Evolutionary conservation across 2,888 invertebrate species (phyloP), one percentile per base, ranked within the genome.

Genomic region (Thera obeliscata): DNA sequence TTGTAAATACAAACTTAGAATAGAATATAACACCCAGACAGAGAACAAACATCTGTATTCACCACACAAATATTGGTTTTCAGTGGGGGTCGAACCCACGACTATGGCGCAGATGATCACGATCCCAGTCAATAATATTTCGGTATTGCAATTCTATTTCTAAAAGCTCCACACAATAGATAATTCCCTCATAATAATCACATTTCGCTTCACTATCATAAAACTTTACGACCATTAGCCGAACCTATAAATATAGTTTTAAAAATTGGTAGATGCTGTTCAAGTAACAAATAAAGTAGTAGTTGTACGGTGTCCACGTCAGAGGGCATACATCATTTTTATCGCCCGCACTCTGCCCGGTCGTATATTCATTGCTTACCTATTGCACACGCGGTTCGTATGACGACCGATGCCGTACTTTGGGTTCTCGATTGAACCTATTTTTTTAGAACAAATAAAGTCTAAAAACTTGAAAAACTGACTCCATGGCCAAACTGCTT

Each of bases 291-390:
- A 90, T 89, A 90, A 88, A 87, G 87, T 88, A 86, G 85, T 82
- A 83, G 86, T 79, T 77, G 82, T 80, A 80, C 80, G 76, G 83
- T 85, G 88, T 87, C 87, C 89, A 86, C 88, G 84, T 87, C 82
- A 86, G 86, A 75, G 78, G 78, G 77, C 87, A 90, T 94, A 92
- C 92, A 91, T 94, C 93, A 94, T 93, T 94, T 94, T 94, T 94
- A 94, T 94, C 93, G 92, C 87, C 85, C 86, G 86, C 87, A 87
- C 89, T 89, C 86, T 85, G 84, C 81, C 85, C 86, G 83, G 81
- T 82, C 88, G 88, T 88, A 91, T 92, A 92, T 93, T 93, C 92
- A 91, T 91, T 90, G 91, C 88, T 90, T 89, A 91, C 93, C 91
- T 93, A 93, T 91, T 91, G 91, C 91, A 90, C 83, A 85, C 87